Evolutionary conservation across 1,140 invertebrate species (phyloP).

Genomic region (Conopomorpha cramerella): DNA sequence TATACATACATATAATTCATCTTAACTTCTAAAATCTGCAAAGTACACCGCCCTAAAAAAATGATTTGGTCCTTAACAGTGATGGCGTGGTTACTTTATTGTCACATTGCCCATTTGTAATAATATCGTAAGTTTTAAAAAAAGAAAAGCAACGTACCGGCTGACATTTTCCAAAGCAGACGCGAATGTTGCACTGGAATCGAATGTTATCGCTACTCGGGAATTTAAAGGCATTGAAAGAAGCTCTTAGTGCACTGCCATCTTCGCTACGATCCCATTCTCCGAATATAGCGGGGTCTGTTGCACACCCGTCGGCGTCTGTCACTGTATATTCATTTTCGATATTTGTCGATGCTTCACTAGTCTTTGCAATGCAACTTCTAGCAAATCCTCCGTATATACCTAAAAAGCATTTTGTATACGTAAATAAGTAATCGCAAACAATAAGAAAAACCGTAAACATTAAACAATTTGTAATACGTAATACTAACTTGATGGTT

Average conservation of each 20-base stretch:
- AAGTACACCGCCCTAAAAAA: no score
- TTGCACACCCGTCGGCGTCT: slow-evolving; percentile 92
- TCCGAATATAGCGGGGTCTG: slow-evolving; percentile 89
- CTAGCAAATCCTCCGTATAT: slow-evolving; percentile 94
- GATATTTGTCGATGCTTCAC: slow-evolving; percentile 74
- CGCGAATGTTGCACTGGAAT: slow-evolving; percentile 95
- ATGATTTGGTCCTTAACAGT: no score
- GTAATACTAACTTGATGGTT: slow-evolving; percentile 83
- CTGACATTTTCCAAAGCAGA: slow-evolving; percentile 94
- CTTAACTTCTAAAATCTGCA: no score
- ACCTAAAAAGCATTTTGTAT: slow-evolving; percentile 56
- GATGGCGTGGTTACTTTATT: no score
- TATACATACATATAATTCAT: no score
- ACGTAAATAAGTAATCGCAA: background rate
- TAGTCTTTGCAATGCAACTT: slow-evolving; percentile 90
- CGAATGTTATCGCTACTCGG: slow-evolving; percentile 91
- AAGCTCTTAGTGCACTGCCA: slow-evolving; percentile 79
- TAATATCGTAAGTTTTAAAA: no score
- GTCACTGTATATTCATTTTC: slow-evolving; percentile 93
- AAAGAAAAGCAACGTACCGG: slow-evolving; percentile 70
- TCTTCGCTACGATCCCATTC: slow-evolving; percentile 90
- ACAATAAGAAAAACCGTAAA: background rate
- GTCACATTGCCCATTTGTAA: no score
- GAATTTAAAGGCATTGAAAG: slow-evolving; percentile 96
- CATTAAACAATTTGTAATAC: background rate